A percentile compares a stretch with the other conserved stretches of the same genome.
Conservation (phyloP, 2,797 vertebrate genomes). For the Gymnothorax javanicus region DNA sequence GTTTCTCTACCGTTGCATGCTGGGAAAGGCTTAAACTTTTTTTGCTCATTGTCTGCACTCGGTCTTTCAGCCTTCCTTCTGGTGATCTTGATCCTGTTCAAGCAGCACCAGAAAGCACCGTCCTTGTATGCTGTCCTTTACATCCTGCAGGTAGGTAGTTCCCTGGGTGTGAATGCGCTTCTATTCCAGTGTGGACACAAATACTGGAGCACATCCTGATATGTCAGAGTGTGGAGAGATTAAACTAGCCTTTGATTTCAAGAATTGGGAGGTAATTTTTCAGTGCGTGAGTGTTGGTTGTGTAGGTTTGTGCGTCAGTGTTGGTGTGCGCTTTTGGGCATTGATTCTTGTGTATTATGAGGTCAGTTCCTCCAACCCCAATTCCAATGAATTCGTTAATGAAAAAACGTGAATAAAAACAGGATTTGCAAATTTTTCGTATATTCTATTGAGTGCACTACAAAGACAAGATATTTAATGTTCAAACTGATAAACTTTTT, state of each 20-base stretch:
- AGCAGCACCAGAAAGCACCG: constrained; percentile 33
- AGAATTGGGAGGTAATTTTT: not conserved
- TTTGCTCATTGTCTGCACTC: not conserved
- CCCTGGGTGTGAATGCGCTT: not conserved
- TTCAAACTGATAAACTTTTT: too few species aligned
- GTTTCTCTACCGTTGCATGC: too few species aligned
- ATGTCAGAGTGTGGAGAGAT: not conserved
- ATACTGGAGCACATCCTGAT: not conserved
- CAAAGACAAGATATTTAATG: too few species aligned
- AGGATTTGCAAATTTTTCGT: too few species aligned
- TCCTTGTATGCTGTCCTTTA: constrained; percentile 60
- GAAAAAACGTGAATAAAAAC: too few species aligned
- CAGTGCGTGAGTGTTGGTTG: not conserved
- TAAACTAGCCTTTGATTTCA: not conserved
- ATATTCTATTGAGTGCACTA: too few species aligned
- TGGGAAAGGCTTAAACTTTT: too few species aligned
- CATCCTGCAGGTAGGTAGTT: constrained; percentile 67
- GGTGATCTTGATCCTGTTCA: constrained; percentile 59
- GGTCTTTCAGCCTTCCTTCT: constrained; percentile 64
- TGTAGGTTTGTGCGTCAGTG: not conserved
- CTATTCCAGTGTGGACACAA: not conserved
- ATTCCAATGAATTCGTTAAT: too few species aligned
- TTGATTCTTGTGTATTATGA: not conserved
- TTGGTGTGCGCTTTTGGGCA: not conserved
- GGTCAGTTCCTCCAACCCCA: too few species aligned